Percentiles rank a stretch among this genome's conserved stretches.
Evolutionary conservation across 1,140 invertebrate species (phyloP).

Genomic region (Homalodisca vitripennis): DNA sequence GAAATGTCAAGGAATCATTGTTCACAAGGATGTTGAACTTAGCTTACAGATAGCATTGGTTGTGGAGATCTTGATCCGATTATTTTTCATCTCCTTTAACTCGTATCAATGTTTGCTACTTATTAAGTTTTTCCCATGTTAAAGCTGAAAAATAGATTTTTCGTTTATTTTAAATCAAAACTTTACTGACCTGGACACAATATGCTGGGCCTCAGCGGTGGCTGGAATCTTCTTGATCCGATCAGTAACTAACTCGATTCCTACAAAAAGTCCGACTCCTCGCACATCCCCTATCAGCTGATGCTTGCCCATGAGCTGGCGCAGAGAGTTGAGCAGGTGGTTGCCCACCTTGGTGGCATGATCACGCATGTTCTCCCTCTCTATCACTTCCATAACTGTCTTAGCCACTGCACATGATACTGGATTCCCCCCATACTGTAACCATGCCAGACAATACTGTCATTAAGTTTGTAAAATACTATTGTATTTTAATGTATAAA

Average conservation of each 20-base stretch:
- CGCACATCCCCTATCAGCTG: constrained; percentile 84
- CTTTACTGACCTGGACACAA: constrained; percentile 66
- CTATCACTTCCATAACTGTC: constrained; percentile 92
- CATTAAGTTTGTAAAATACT: too few relatives aligned
- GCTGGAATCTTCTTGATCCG: constrained; percentile 76
- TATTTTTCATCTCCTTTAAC: neutral
- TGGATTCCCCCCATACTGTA: constrained; percentile 95
- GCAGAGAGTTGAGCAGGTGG: constrained; percentile 69
- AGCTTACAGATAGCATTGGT: too few relatives aligned
- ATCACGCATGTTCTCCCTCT: constrained; percentile 81
- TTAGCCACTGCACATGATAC: constrained; percentile 95
- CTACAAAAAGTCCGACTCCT: constrained; percentile 89
- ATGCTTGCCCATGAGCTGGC: constrained; percentile 70
- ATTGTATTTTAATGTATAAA: too few relatives aligned
- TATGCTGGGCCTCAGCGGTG: constrained; percentile 74
- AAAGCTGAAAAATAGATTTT: too few relatives aligned
- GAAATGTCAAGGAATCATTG: too few relatives aligned
- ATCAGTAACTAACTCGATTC: constrained; percentile 89
- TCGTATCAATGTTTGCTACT: too few relatives aligned
- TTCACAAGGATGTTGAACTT: too few relatives aligned
- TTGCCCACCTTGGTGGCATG: constrained; percentile 80
- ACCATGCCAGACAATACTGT: too few relatives aligned
- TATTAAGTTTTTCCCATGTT: too few relatives aligned
- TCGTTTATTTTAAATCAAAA: too few relatives aligned
- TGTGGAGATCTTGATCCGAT: neutral